These are phyloP conservation scores for Mayetiola destructor DNA, from an alignment of 2,888 invertebrate genomes.

Conservation along the genomic window DNA sequence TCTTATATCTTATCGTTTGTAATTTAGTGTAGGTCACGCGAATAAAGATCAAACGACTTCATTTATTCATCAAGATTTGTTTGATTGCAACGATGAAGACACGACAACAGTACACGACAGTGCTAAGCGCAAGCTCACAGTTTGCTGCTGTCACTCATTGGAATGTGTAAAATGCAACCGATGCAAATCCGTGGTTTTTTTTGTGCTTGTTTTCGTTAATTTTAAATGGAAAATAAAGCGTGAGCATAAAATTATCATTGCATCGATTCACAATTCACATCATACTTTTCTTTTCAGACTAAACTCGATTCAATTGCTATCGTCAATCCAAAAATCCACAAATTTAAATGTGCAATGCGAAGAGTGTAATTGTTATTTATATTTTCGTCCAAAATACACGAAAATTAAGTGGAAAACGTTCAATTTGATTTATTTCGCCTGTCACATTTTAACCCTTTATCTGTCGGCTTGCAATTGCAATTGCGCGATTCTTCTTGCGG, in stretches of 20 bases:
- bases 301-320: too few relatives aligned
- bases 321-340: too few relatives aligned
- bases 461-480: background rate
- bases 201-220: too few relatives aligned
- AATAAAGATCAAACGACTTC: conserved; percentile 12
- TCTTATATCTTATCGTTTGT: too few relatives aligned
- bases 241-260: conserved; percentile 10
- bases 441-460: conserved; percentile 13
- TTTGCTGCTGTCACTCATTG: background rate
- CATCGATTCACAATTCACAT: too few relatives aligned
- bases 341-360: too few relatives aligned
- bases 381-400: too few relatives aligned
- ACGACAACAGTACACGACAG: background rate
- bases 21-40: conserved; percentile 12
- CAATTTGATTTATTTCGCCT: conserved; percentile 12
- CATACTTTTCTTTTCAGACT: too few relatives aligned
- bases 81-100: background rate
- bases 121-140: background rate
- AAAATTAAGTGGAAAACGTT: background rate
- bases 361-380: too few relatives aligned
- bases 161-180: conserved; percentile 6
- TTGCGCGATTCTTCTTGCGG: background rate
- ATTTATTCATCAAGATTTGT: conserved; percentile 3
- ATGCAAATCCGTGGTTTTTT: background rate
- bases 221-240: conserved; percentile 1